phyloP scores from a whole-genome alignment of 2,797 vertebrate genomes.

The Smutsia gigantea region DNA sequence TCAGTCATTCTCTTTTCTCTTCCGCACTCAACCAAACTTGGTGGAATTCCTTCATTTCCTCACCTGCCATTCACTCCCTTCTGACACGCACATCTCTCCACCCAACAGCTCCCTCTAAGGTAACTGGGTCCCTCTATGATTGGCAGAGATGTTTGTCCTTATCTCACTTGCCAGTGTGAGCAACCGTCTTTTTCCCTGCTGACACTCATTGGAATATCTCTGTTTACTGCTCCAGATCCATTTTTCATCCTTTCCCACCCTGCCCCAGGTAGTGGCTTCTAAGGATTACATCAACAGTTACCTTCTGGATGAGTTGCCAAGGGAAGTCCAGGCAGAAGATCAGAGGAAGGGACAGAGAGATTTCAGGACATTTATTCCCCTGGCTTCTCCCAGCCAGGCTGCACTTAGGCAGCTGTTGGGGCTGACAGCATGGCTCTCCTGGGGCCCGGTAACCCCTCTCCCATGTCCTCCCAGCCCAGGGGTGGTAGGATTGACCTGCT shows the following conservation, averaged over 20 bases:
- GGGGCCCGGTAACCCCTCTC: neutral
- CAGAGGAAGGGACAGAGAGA: neutral
- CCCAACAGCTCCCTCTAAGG: neutral
- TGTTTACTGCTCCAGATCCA: neutral
- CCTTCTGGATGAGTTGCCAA: neutral
- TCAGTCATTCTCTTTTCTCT: neutral
- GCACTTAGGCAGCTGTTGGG: neutral
- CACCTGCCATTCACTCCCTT: neutral
- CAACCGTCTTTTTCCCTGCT: neutral
- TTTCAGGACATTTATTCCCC: neutral
- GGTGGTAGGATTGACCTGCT: neutral
- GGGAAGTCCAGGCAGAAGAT: neutral
- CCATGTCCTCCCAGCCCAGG: fast-evolving
- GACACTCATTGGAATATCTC: neutral
- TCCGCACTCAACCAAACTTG: neutral
- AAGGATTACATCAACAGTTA: neutral
- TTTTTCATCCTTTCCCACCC: neutral
- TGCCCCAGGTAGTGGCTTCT: neutral
- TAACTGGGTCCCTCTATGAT: neutral
- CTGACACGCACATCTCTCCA: neutral
- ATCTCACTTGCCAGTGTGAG: neutral
- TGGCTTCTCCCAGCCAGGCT: neutral
- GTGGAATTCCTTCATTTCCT: neutral
- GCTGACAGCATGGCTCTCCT: neutral
- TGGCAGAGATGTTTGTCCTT: neutral